These are phyloP conservation scores for Eubasilissa regina DNA, from an alignment of 1,140 invertebrate species.

Conservation along the genomic window DNA sequence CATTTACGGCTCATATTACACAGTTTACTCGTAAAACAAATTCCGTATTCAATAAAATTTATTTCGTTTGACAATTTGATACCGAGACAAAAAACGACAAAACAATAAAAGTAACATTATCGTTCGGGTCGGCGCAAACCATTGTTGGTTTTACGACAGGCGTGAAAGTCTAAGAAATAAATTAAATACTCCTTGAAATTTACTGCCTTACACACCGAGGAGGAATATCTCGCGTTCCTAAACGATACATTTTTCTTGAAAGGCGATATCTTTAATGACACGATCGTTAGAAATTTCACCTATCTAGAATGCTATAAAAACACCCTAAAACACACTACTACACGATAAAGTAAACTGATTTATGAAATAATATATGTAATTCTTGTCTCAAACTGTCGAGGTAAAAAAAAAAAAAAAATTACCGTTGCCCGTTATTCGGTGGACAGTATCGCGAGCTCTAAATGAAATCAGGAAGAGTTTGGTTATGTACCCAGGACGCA, in stretches of 20 bases:
- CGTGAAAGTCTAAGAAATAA: conserved; percentile 19
- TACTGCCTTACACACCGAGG: neutral
- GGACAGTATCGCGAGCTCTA: no score
- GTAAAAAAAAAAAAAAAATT: no score
- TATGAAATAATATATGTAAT: no score
- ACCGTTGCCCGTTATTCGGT: no score
- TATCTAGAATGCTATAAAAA: conserved; percentile 5
- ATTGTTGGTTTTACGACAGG: neutral
- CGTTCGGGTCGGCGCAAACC: conserved; percentile 9
- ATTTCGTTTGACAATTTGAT: conserved; percentile 38
- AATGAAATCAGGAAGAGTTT: no score
- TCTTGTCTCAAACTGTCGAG: no score
- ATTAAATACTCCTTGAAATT: conserved; percentile 36
- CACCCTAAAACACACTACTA: conserved; percentile 7
- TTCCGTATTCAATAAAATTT: conserved; percentile 19
- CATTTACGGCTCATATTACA: conserved; percentile 19
- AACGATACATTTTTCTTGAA: conserved; percentile 11
- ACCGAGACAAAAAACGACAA: conserved; percentile 17
- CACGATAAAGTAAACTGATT: neutral
- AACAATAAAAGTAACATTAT: conserved; percentile 32
- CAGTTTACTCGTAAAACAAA: conserved; percentile 10
- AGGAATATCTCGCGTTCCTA: conserved; percentile 13
- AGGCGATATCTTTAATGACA: neutral
- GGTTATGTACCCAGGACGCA: no score
- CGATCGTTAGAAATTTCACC: conserved; percentile 18